Evolutionary conservation across 2,797 vertebrate species (phyloP), one percentile per base, ranked within the genome.

Genomic region (Siniperca obscura): DNA sequence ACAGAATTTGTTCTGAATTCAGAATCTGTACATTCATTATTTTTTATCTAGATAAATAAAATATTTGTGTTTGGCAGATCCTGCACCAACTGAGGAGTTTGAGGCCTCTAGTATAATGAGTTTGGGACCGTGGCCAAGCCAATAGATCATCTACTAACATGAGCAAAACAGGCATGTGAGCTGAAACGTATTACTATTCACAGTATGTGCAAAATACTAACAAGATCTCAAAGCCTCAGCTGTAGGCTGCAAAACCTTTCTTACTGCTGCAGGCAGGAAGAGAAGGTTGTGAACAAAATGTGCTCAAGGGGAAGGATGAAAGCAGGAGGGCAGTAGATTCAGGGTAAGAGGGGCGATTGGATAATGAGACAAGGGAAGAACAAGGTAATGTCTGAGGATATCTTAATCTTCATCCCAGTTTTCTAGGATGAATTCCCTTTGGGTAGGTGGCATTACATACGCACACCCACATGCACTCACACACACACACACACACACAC

Each of bases 391-490:
- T 90, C 85, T 89, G 81, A 87, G 80, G 79, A 92, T 90, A 91
- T 93, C 92, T 93, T 92, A 86, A 93, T 93, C 87, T 91, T 84
- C 71, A 90, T 91, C 86, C 87, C 84, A 85, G 85, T 86, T 91
- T 88, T 90, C 90, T 70, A 90, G 86, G 89, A 90, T 88, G 81
- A 89, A 87, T 84, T 89, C 83, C 90, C 91, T 73, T 68, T 81
- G 61, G 92, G 90, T 62, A 73, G 68, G 80, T 84, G 84, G 75
- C 87, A 81, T 68, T 56, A 70, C 46, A 66, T 61, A 65, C 3
- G 30, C 73, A 21, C 59, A 22, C 40, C 27, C 52, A 16, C 30
- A 65, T 56, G 46, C 42, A 38, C 73, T 16, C 59, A 22, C 40
- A 36, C 42, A 16, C 30, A 75, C 27, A 25, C 68, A 70, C 46